These are phyloP conservation scores for Rhopalosiphum nymphaeae DNA, from an alignment of 2,888 invertebrate species.

Conservation along the genomic window DNA sequence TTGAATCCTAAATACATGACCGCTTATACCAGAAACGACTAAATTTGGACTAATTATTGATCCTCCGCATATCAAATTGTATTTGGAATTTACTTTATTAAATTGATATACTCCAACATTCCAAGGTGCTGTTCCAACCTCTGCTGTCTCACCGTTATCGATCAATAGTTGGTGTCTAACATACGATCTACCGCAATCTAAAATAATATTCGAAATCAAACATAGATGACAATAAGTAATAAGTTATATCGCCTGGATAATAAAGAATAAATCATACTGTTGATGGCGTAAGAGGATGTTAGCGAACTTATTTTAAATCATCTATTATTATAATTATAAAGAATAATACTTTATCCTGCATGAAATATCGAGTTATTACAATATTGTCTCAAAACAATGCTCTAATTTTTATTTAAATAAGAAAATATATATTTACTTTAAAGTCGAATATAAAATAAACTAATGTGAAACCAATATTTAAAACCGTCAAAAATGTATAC, in stretches of 20 bases:
- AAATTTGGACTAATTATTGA: constrained; percentile 55
- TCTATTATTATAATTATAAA: too few relatives aligned
- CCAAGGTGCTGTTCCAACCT: constrained; percentile 69
- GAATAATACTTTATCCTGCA: too few relatives aligned
- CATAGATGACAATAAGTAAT: background rate
- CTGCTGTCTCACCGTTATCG: constrained; percentile 68
- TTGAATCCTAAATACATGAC: background rate
- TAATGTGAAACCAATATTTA: too few relatives aligned
- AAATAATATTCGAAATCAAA: background rate
- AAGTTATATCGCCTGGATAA: background rate
- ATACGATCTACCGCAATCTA: constrained; percentile 70
- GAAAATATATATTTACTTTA: too few relatives aligned
- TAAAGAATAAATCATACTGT: background rate
- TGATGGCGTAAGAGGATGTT: background rate
- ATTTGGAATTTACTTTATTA: background rate
- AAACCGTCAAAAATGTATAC: too few relatives aligned
- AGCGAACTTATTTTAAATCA: too few relatives aligned
- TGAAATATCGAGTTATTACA: too few relatives aligned
- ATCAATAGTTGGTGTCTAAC: constrained; percentile 68
- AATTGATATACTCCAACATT: constrained; percentile 51
- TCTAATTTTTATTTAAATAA: too few relatives aligned
- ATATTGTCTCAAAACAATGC: too few relatives aligned
- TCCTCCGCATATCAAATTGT: constrained; percentile 64
- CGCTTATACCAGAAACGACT: constrained; percentile 57
- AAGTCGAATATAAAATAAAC: too few relatives aligned